Base-by-base conservation (phyloP, 2,888 invertebrate species). In the Carterocephalus palaemon region DNA sequence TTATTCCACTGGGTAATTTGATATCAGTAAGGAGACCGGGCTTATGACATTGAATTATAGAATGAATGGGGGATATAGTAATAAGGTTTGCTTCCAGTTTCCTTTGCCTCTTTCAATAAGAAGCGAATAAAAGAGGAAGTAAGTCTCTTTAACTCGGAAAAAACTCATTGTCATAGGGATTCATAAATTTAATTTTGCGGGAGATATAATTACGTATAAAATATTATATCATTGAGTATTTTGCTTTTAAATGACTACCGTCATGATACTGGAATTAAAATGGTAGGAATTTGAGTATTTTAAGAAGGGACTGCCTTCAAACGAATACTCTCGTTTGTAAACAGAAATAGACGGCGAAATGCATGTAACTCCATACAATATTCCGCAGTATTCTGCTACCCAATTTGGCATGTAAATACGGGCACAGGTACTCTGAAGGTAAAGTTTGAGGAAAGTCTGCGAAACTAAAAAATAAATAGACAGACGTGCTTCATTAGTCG, bases 131-230 rank as follows among this genome's bases (percentile, higher is more conserved):
- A 46, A 38, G 32, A 29, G 34, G 9, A 42, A 29, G 43, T n/a
- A n/a, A n/a, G 43, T 47, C 22, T 36, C 45, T 42, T 40, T 47
- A 40, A 42, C 43, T 41, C 53, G 58, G 43, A 62, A 64, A 67
- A 53, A 64, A 58, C 58, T 65, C 60, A 66, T 72, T 67, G 66
- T 67, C 59, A 62, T 49, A 41, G 23, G 28, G 37, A 55, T 34
- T 67, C 67, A 58, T 68, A 77, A 81, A 80, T 78, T 73, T 67
- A 68, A 79, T 80, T 70, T 57, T 59, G 49, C 53, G 55, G 56
- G 60, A 64, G 58, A 67, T 67, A 74, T 75, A 72, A 74, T 69
- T 74, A 75, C 71, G 75, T 75, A 70, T n/a, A n/a, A n/a, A n/a
- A n/a, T n/a, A n/a, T n/a, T n/a, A n/a, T n/a, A n/a, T n/a, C n/a